phyloP scores from a whole-genome alignment of 1,140 invertebrate genomes.

The Callitettix versicolor region DNA sequence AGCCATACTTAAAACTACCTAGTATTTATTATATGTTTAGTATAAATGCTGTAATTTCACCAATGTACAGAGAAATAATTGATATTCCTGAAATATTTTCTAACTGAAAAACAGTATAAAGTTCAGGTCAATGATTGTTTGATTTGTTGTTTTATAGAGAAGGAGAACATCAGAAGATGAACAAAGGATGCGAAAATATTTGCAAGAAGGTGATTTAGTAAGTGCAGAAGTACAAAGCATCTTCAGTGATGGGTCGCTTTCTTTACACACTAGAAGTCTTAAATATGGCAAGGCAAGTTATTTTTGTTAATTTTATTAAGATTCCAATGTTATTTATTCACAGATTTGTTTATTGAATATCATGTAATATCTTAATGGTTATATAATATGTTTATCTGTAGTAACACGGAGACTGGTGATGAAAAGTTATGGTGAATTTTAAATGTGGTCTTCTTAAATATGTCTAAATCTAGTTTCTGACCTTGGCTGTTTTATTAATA shows the following conservation, averaged over 20 bases:
- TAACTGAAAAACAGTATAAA: slow-evolving; percentile 7
- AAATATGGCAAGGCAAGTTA: slow-evolving; percentile 86
- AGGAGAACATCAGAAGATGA: slow-evolving; percentile 92
- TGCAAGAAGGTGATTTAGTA: slow-evolving; percentile 93
- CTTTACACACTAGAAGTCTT: slow-evolving; percentile 88
- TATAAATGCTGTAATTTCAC: too few relatives aligned
- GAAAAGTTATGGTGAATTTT: too few relatives aligned
- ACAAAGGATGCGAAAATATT: slow-evolving; percentile 88
- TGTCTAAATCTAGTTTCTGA: too few relatives aligned
- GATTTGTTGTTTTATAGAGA: slow-evolving; percentile 56
- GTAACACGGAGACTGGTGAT: too few relatives aligned
- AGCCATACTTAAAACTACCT: too few relatives aligned
- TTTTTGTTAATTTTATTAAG: slow-evolving; percentile 12
- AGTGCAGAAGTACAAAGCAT: slow-evolving; percentile 95
- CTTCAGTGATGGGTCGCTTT: slow-evolving; percentile 81
- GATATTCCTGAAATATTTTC: slow-evolving; percentile 12
- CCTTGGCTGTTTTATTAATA: too few relatives aligned
- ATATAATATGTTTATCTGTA: too few relatives aligned
- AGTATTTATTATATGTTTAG: too few relatives aligned
- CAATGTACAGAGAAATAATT: too few relatives aligned
- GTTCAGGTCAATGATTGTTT: slow-evolving; percentile 15
- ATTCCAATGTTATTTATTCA: neutral
- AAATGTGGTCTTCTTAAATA: too few relatives aligned
- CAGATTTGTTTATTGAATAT: too few relatives aligned
- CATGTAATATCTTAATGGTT: too few relatives aligned